Base-by-base conservation (phyloP, 2,888 invertebrate genomes). In the Lomographa bimaculata region DNA sequence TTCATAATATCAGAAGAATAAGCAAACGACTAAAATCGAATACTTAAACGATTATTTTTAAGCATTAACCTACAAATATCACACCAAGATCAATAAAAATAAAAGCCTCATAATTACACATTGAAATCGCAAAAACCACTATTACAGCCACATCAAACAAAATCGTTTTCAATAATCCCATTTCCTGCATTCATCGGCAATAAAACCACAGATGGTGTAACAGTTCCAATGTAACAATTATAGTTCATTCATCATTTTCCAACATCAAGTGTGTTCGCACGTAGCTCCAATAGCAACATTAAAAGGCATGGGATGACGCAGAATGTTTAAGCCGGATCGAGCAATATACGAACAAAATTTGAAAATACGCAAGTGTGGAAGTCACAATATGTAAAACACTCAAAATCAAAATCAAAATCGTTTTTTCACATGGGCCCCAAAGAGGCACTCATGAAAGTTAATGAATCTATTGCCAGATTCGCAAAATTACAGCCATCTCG, bases 191-290 rank as follows among this genome's bases (percentile, higher is more conserved):
- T 32, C 42, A 43, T 43, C 17, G 42, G 42, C 36, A 37, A 37
- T 43, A 43, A 42, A 32, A 26, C 36, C 32, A 14, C 42, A 36
- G 27, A 32, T 29, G 18, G 8, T 8, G 27, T 32, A 43, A 19
- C 10, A 43, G 27, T 36, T 18, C n/a, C 23, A 36, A 32, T 43
- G 25, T 37, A 43, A 43, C 42, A 43, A 43, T 50, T 53, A 50
- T 45, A 49, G 49, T 42, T 44, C 45, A 53, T 53, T 50, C 51
- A 51, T 54, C 51, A 51, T 42, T 37, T n/a, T 28, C 35, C 18
- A 29, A 40, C 43, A 44, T 54, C 35, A 20, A 35, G 35, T 32
- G 39, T 45, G 45, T 54, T 54, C 54, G 43, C 51, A 51, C 49
- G 54, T 46, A 39, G 43, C 46, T 50, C 32, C 37, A 36, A 43